Conservation (phyloP, 2,888 invertebrate species). For the Enchytraeus crypticus region DNA sequence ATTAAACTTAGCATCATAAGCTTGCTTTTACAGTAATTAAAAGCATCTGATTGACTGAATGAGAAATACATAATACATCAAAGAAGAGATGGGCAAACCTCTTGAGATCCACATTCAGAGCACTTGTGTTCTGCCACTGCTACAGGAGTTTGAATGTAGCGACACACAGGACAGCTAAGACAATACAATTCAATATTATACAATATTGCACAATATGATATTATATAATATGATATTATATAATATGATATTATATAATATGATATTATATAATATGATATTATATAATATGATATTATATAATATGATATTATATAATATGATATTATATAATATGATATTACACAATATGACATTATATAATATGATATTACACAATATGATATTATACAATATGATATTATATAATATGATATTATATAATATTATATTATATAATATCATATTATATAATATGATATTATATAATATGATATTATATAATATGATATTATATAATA, state of each 20-base stretch:
- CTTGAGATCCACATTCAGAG: conserved; percentile 58
- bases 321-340: neutral
- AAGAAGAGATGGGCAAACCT: conserved; percentile 31
- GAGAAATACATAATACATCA: neutral
- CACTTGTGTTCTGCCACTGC: conserved; percentile 63
- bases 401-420: no score
- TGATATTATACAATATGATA: no score
- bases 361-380: neutral
- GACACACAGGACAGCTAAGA: conserved; percentile 82
- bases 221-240: neutral
- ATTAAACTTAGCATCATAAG: no score
- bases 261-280: neutral
- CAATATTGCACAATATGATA: neutral
- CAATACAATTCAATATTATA: neutral
- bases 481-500: no score
- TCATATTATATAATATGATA: no score
- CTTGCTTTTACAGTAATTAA: no score
- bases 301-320: neutral
- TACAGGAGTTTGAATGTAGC: conserved; percentile 77
- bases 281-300: neutral
- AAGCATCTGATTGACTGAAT: no score
- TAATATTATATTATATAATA: no score
- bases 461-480: no score
- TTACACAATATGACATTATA: neutral
- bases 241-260: neutral